These are phyloP conservation scores for Trichacis sp. DNA, from an alignment of 2,888 invertebrate species.

Conservation along the genomic window DNA sequence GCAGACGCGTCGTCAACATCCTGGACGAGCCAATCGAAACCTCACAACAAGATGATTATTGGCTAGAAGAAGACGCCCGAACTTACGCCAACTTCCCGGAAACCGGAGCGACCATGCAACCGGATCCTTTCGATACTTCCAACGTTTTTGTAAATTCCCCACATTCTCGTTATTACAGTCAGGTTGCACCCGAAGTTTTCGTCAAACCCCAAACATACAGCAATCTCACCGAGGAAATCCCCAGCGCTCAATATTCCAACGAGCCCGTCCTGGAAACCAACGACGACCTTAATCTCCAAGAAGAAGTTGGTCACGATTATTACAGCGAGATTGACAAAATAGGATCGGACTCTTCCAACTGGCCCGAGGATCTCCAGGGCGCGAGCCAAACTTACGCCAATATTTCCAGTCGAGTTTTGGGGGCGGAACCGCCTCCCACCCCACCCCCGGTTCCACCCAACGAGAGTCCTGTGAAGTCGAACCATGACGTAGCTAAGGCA, in stretches of 20 bases:
- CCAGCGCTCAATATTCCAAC: constrained; percentile 49
- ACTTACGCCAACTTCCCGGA: constrained; percentile 63
- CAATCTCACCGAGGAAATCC: constrained; percentile 55
- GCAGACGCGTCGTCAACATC: constrained; percentile 62
- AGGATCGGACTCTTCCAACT: constrained; percentile 47
- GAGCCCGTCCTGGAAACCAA: constrained; percentile 32
- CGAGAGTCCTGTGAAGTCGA: constrained; percentile 56
- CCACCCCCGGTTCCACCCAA: constrained; percentile 55
- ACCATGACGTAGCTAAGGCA: constrained; percentile 58
- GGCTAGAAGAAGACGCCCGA: constrained; percentile 55
- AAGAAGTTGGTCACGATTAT: constrained; percentile 47
- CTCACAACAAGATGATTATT: constrained; percentile 44
- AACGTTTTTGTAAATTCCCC: constrained; percentile 61
- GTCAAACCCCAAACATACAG: constrained; percentile 54
- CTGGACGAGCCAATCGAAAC: constrained; percentile 65
- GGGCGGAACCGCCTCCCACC: constrained; percentile 41
- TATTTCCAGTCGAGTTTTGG: constrained; percentile 45
- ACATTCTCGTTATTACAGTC: constrained; percentile 67
- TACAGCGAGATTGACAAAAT: constrained; percentile 62
- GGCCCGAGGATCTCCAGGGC: constrained; percentile 61
- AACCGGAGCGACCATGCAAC: constrained; percentile 46
- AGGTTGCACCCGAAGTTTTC: constrained; percentile 62
- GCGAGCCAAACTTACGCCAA: constrained; percentile 57
- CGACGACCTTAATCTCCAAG: constrained; percentile 55
- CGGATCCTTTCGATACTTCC: constrained; percentile 80